Evolutionary conservation across 1,140 invertebrate genomes (phyloP).

Genomic region (Scaptomyza montana): DNA sequence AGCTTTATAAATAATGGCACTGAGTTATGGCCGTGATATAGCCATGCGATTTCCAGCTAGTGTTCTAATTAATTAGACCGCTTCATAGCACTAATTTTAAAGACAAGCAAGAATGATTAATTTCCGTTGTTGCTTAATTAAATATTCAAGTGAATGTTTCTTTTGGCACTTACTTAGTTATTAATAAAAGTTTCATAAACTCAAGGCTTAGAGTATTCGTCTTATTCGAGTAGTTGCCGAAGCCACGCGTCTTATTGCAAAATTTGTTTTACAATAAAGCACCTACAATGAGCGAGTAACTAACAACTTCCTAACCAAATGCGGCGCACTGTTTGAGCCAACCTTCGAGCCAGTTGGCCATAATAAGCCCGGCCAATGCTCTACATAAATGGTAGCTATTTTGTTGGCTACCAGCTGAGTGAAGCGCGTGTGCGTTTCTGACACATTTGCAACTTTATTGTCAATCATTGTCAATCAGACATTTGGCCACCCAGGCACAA

Average conservation of each 20-base stretch:
- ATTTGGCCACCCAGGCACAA: slow-evolving; percentile 42
- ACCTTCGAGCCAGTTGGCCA: slow-evolving; percentile 41
- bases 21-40: slow-evolving; percentile 15
- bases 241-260: slow-evolving; percentile 20
- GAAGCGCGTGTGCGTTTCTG: slow-evolving; percentile 19
- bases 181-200: neutral
- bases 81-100: neutral
- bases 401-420: slow-evolving; percentile 7
- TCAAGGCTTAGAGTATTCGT: no score
- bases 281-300: slow-evolving; percentile 27
- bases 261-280: slow-evolving; percentile 46
- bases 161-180: neutral
- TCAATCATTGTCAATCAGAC: slow-evolving; percentile 57
- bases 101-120: neutral
- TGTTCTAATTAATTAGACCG: neutral
- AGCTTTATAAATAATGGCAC: neutral
- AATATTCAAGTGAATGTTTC: neutral
- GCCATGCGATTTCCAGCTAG: neutral
- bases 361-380: slow-evolving; percentile 58
- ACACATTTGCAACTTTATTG: slow-evolving; percentile 53
- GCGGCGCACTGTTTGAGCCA: slow-evolving; percentile 22
- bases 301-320: slow-evolving; percentile 47
- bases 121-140: neutral
- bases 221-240: neutral
- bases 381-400: slow-evolving; percentile 48